Evolutionary conservation across 1,140 invertebrate species (phyloP), one percentile per base, ranked within the genome.

Genomic region (Akabosia matsudoensis): DNA sequence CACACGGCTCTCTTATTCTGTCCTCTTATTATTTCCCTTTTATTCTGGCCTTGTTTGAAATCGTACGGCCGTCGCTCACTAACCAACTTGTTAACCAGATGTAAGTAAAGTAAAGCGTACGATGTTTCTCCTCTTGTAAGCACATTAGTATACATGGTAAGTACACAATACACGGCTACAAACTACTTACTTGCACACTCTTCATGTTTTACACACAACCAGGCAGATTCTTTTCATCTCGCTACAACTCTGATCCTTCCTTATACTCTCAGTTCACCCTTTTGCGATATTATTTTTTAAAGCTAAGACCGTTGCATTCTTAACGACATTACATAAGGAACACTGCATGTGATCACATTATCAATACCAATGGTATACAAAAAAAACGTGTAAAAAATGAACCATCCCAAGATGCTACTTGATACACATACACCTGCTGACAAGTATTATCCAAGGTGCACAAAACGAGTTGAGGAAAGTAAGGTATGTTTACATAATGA

Each of bases 111-210:
- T 45, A 45, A 45, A 45, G 37, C 18, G 37, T 45, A 45, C 37
- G 37, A 7, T 45, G 37, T 45, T 45, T 45, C 37, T 45, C 18
- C 37, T 31, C 7, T 31, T 67, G 61, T 67, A 67, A 67, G 61
- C 61, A 67, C 61, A 67, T 67, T 67, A 67, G 61, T 67, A 67
- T 67, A 67, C 61, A 67, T 67, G 61, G 61, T 67, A 67, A 67
- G 61, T 67, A 67, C 61, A 67, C 61, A 67, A 67, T 67, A 67
- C 61, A 31, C 31, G 24, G 26, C 61, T 67, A 67, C 61, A 67
- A 67, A 67, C 61, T 67, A 67, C 61, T 67, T 67, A 30, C 28
- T 67, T 67, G 61, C 24, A 30, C 54, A 61, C 14, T 61, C 54
- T 61, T 61, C 54, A 61, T 61, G 24, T 61, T 61, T 7, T 61